Percentiles rank a stretch among this genome's conserved stretches.
These are phyloP conservation scores for Alsophila aescularia DNA, from an alignment of 2,888 invertebrate species.

Conservation along the genomic window DNA sequence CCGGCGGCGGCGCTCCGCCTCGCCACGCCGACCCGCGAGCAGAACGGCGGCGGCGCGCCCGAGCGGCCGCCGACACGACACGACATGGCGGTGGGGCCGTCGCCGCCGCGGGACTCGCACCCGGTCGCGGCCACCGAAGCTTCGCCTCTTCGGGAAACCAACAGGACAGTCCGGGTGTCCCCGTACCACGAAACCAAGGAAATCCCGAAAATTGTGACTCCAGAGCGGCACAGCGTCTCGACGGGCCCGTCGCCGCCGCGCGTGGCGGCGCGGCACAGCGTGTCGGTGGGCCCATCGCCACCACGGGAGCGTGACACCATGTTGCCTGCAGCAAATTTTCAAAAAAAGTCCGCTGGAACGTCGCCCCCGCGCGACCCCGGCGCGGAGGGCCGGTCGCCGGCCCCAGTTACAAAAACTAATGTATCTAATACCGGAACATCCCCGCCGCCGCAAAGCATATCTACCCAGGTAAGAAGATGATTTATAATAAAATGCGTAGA, in stretches of 20 bases:
- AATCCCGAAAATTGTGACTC: conserved; percentile 24
- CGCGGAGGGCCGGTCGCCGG: conserved; percentile 46
- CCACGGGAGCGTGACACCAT: conserved; percentile 50
- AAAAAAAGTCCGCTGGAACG: conserved; percentile 81
- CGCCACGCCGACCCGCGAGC: conserved; percentile 78
- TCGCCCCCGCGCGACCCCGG: conserved; percentile 65
- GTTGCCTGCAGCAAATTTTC: conserved; percentile 41
- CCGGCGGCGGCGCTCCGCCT: conserved; percentile 50
- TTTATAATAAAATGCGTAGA: too few species aligned
- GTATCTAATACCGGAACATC: conserved; percentile 90
- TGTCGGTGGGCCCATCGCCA: conserved; percentile 71
- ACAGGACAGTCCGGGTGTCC: conserved; percentile 46
- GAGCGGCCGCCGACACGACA: conserved; percentile 50
- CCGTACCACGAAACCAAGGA: conserved; percentile 45
- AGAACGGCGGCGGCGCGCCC: conserved; percentile 37
- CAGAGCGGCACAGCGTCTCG: conserved; percentile 57
- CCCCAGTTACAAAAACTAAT: conserved; percentile 53
- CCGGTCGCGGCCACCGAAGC: conserved; percentile 39
- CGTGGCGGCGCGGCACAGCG: conserved; percentile 51
- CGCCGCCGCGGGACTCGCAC: conserved; percentile 64
- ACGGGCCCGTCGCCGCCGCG: conserved; percentile 34
- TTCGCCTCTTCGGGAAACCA: conserved; percentile 42
- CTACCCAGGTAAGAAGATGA: conserved; percentile 88
- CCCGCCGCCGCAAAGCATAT: conserved; percentile 93
- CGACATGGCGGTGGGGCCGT: conserved; percentile 74